These are phyloP conservation scores for Hecatera dysodea DNA, from an alignment of 2,888 invertebrate species.

Conservation along the genomic window DNA sequence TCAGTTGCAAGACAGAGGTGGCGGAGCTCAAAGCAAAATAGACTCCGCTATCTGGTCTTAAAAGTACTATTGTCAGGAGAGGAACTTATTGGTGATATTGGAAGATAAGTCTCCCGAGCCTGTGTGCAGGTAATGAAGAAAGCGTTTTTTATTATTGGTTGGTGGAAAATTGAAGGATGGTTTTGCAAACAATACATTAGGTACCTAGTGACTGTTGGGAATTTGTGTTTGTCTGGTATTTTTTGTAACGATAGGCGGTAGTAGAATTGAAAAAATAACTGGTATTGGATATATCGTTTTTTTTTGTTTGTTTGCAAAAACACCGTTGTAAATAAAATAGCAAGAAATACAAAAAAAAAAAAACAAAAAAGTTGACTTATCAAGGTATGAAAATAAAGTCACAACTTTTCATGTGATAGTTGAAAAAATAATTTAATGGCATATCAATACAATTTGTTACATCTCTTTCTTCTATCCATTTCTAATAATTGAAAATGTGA, in stretches of 20 bases:
- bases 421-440: not conserved
- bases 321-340: not conserved
- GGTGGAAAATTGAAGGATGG: constrained; percentile 31
- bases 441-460: constrained; percentile 15
- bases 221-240: constrained; percentile 44
- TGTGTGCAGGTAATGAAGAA: constrained; percentile 63
- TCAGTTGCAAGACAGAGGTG: constrained; percentile 27
- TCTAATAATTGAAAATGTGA: constrained; percentile 6
- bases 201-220: constrained; percentile 6
- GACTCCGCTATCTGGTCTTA: constrained; percentile 59
- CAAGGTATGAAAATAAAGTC: not conserved
- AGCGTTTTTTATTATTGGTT: constrained; percentile 40
- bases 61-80: constrained; percentile 57
- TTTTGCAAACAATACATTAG: constrained; percentile 32
- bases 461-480: not conserved
- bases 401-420: not conserved
- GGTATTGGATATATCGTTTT: not conserved
- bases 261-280: not conserved
- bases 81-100: constrained; percentile 76
- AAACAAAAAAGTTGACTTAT: not conserved
- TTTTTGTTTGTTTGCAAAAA: not conserved
- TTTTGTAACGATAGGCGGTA: not conserved
- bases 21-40: constrained; percentile 43
- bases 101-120: constrained; percentile 70
- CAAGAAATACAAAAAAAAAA: not conserved